These are phyloP conservation scores for Micromussa lordhowensis DNA, from an alignment of 92 coral and sea anemone species.

Conservation along the genomic window DNA sequence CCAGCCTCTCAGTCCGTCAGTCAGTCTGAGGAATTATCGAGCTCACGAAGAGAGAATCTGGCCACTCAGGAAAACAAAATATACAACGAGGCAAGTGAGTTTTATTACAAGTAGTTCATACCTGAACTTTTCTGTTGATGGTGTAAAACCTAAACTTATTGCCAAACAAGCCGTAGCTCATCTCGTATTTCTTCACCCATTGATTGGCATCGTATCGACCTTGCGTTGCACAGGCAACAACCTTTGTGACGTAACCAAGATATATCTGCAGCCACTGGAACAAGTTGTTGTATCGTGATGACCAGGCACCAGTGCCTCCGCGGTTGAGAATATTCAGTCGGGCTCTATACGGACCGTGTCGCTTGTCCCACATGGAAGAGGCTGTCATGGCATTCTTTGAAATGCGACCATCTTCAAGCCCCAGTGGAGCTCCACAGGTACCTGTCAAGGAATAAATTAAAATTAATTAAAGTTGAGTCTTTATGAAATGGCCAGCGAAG, in stretches of 20 bases:
- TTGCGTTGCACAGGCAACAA: slow-evolving; percentile 80
- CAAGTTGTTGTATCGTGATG: slow-evolving; percentile 79
- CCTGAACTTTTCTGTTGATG: slow-evolving; percentile 62
- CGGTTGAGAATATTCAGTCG: slow-evolving; percentile 75
- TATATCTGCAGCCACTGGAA: slow-evolving; percentile 85
- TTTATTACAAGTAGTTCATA: not conserved
- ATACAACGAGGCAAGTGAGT: not conserved
- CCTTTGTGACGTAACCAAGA: slow-evolving; percentile 66
- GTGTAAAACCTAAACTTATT: slow-evolving; percentile 54
- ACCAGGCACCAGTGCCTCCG: slow-evolving; percentile 90
- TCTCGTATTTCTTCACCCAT: slow-evolving; percentile 84
- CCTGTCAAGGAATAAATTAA: slow-evolving; percentile 3
- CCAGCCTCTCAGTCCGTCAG: no score
- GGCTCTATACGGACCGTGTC: slow-evolving; percentile 83
- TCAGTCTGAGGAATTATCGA: no score
- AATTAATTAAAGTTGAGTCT: no score
- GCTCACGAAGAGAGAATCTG: no score
- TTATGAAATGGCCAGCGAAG: no score
- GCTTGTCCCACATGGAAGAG: slow-evolving; percentile 74
- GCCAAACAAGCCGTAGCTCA: slow-evolving; percentile 67
- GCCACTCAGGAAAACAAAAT: no score
- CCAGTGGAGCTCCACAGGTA: slow-evolving; percentile 74
- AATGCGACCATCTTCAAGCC: slow-evolving; percentile 84
- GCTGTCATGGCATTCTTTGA: slow-evolving; percentile 67
- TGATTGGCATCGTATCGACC: slow-evolving; percentile 89